A percentile compares a stretch with the other conserved stretches of the same genome.
Evolutionary conservation across 2,797 vertebrate species (phyloP).

Genomic region (Pseudomugil tenellus): DNA sequence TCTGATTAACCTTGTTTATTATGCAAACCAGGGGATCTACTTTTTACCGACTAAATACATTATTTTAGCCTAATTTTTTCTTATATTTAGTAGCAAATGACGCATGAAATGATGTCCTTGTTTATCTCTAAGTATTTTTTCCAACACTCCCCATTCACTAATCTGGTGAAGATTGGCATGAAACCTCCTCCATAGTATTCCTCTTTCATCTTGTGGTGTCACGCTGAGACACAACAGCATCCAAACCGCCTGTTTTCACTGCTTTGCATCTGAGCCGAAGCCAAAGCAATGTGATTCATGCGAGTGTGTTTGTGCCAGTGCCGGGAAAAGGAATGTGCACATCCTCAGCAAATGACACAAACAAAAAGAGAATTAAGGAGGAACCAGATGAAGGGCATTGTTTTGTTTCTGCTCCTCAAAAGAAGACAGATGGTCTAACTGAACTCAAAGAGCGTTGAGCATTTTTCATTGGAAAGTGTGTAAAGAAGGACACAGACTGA

Average conservation of each 20-base stretch:
- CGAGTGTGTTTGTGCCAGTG: constrained; percentile 13
- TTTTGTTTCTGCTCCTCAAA: constrained; percentile 62
- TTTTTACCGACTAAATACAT: not conserved
- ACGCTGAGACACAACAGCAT: not conserved
- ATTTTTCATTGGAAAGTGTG: not conserved
- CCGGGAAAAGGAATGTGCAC: constrained; percentile 20
- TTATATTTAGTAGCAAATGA: too few relatives aligned
- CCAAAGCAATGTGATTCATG: constrained; percentile 29
- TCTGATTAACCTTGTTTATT: too few relatives aligned
- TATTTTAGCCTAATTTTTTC: not conserved
- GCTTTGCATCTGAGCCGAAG: constrained; percentile 1
- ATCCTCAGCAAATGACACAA: constrained; percentile 52
- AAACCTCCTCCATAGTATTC: not conserved
- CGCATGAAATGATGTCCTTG: too few relatives aligned
- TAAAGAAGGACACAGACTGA: not conserved
- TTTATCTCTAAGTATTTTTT: too few relatives aligned
- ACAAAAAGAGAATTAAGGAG: constrained; percentile 66
- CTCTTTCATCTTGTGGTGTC: constrained; percentile 39
- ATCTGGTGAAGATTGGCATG: not conserved
- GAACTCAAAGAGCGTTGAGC: constrained; percentile 30
- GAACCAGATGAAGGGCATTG: constrained; percentile 53
- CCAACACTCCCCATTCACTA: not conserved
- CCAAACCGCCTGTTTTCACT: constrained; percentile 23
- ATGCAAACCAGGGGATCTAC: not conserved
- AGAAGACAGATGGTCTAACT: constrained; percentile 68